Evolutionary conservation across 2,113 vertebrate species (phyloP).

Genomic region (Zosterops hypoxanthus): DNA sequence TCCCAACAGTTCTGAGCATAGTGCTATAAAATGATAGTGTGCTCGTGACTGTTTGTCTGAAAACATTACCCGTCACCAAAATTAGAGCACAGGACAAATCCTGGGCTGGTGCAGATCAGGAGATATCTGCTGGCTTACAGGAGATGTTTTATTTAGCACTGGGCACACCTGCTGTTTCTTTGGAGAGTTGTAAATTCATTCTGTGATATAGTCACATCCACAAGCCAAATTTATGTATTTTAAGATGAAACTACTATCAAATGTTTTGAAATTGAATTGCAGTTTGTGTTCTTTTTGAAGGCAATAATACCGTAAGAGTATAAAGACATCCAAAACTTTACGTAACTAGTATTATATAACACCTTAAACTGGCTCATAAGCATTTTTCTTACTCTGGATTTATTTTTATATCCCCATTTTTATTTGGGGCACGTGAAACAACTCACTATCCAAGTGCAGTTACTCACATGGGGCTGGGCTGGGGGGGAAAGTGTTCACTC

Average conservation of each 20-base stretch:
- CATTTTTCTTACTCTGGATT: conserved; percentile 24
- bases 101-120: background rate
- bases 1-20: background rate
- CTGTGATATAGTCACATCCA: background rate
- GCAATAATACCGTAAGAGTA: background rate
- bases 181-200: background rate
- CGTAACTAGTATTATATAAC: conserved; percentile 37
- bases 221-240: background rate
- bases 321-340: conserved; percentile 37
- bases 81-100: background rate
- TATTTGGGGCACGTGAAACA: conserved; percentile 25
- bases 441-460: background rate
- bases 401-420: background rate
- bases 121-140: background rate
- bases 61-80: background rate
- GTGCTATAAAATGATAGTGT: background rate
- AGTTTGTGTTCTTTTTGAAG: background rate
- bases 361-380: background rate
- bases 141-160: background rate
- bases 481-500: background rate
- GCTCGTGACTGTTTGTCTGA: background rate
- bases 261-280: background rate
- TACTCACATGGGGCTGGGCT: background rate
- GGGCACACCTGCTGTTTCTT: background rate
- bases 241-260: background rate